These are phyloP conservation scores for Lucinisca nassula DNA, from an alignment of 2,888 invertebrate species.

Conservation along the genomic window DNA sequence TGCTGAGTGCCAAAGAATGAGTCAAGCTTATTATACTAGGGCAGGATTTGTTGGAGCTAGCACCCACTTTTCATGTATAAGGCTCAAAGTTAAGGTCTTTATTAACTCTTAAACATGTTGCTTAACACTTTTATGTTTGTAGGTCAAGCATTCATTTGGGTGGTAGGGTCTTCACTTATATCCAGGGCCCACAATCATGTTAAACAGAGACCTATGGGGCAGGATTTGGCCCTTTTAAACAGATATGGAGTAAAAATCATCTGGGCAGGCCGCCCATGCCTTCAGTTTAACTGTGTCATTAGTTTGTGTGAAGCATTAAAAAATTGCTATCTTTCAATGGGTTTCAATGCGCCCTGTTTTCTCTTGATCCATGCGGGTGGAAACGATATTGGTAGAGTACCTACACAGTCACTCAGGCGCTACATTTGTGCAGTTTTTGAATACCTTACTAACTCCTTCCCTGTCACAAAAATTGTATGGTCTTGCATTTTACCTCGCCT, in stretches of 20 bases:
- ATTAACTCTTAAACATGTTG: too few relatives aligned
- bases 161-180: not conserved
- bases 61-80: too few relatives aligned
- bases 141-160: constrained; percentile 9
- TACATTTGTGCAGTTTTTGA: not conserved
- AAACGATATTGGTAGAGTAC: not conserved
- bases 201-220: not conserved
- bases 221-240: not conserved
- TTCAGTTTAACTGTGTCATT: not conserved
- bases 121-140: not conserved
- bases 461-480: not conserved
- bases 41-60: too few relatives aligned
- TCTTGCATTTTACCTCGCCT: not conserved
- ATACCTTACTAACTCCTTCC: not conserved
- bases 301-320: not conserved
- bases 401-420: not conserved
- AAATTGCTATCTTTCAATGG: not conserved
- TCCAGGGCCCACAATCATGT: not conserved
- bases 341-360: not conserved
- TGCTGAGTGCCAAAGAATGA: too few relatives aligned
- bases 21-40: too few relatives aligned
- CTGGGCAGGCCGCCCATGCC: not conserved
- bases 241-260: not conserved
- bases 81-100: too few relatives aligned
- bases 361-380: not conserved